Evolutionary conservation across 2,113 vertebrate genomes (phyloP).

Genomic region (Corvus moneduloides): DNA sequence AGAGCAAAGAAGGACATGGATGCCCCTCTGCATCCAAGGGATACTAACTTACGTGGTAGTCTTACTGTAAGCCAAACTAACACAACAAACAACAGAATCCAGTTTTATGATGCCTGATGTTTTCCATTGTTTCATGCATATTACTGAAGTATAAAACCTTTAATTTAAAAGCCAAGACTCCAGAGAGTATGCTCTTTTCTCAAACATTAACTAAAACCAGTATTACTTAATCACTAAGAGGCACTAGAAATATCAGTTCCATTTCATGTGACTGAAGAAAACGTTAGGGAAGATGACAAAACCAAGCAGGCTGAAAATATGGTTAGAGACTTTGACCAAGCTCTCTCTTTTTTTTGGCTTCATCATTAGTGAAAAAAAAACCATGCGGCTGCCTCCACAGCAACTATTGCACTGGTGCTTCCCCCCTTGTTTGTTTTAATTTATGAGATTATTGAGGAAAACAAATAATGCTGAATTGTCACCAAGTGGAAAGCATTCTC

Average conservation of each 20-base stretch:
- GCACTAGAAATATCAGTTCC: neutral
- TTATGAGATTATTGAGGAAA: neutral
- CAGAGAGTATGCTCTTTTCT: neutral
- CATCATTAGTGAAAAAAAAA: neutral
- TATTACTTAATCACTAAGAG: neutral
- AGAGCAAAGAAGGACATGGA: neutral
- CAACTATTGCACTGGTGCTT: neutral
- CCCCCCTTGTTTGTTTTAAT: neutral
- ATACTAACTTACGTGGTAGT: neutral
- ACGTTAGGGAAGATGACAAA: neutral
- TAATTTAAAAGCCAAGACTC: neutral
- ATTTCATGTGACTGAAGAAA: neutral
- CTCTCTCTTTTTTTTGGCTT: neutral
- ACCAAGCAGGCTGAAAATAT: neutral
- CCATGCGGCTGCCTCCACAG: neutral
- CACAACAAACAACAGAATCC: neutral
- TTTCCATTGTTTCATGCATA: neutral
- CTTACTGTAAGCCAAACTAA: neutral
- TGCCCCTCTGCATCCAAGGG: neutral
- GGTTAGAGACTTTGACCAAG: neutral
- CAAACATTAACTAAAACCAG: neutral
- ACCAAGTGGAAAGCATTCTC: neutral
- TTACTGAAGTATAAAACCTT: neutral
- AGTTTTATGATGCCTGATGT: neutral
- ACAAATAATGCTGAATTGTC: neutral